Conservation (phyloP, 1,140 invertebrate genomes). For the Dinoponera quadriceps region DNA sequence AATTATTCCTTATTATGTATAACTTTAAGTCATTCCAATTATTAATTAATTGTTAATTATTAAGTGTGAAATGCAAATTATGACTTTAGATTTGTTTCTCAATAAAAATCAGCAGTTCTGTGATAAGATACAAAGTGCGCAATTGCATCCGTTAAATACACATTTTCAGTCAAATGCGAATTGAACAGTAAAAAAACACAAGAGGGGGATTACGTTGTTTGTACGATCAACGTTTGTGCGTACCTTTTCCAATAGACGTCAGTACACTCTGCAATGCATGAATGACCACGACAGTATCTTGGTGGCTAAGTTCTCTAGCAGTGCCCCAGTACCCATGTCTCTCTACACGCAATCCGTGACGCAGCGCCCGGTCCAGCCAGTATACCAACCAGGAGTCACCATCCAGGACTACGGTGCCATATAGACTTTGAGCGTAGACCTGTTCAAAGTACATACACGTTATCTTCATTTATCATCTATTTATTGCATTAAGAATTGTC, state of each 20-base stretch:
- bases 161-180: slow-evolving; percentile 14
- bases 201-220: not conserved
- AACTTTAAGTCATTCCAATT: not conserved
- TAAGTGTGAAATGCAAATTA: not conserved
- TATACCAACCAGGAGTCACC: slow-evolving; percentile 85
- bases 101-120: not conserved
- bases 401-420: slow-evolving; percentile 83
- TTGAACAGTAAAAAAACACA: not conserved
- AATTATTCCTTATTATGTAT: slow-evolving; percentile 7
- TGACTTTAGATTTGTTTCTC: not conserved
- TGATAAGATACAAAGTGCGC: slow-evolving; percentile 15
- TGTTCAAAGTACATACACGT: slow-evolving; percentile 50
- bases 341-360: slow-evolving; percentile 83
- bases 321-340: slow-evolving; percentile 87
- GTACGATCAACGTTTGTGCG: not conserved
- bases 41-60: no score
- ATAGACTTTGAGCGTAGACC: slow-evolving; percentile 84
- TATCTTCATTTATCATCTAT: slow-evolving; percentile 12
- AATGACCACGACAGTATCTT: slow-evolving; percentile 85
- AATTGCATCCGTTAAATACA: not conserved
- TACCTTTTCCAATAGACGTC: slow-evolving; percentile 85
- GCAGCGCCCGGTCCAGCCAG: slow-evolving; percentile 83
- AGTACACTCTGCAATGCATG: slow-evolving; percentile 83
- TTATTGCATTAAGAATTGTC: no score
- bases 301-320: slow-evolving; percentile 86